Base-by-base conservation (phyloP, 2,888 invertebrate genomes). In the Kryphioiulus occultus region DNA sequence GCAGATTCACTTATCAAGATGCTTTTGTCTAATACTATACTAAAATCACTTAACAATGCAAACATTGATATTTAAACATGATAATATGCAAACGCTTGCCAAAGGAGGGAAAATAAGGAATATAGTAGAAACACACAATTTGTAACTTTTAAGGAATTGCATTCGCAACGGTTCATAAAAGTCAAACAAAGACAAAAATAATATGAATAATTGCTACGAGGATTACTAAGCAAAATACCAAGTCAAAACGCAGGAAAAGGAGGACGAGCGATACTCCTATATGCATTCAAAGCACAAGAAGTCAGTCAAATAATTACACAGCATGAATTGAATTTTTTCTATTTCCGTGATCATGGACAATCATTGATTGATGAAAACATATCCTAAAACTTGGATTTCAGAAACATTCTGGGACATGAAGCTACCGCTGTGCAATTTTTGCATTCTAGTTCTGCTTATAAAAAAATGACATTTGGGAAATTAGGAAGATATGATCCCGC, bases 211-310 rank as follows among this genome's bases (percentile, higher is more conserved):
- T 78, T 78, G 30, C 0, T 78, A 78, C 10, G 78, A 78, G 78
- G 78, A 78, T 78, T 78, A 78, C 78, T 30, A 78, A 32, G 78
- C 78, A 78, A 30, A 78, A 78, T 78, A 78, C 78, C n/a, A 78
- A 32, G 3, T 17, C 15, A 78, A 78, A 12, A 30, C 15, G 5
- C 1, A 78, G 26, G 12, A 5, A 78, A 78, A 30, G 78, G 53
- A 53, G 53, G 53, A 78, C 30, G 78, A 78, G 17, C 15, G 15
- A 44, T 44, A 44, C 44, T 44, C 5, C 44, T 44, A 44, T 12
- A 44, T 30, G 4, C 17, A 35, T 35, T 17, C 30, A 78, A 78
- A 68, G 26, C 30, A 32, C 30, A 53, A n/a, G 30, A 78, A 30
- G n/a, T 68, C 39, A 44, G 59, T 68, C 30, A 78, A 78, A 78